phyloP scores from a whole-genome alignment of 1,140 invertebrate species.

The Drosophila azteca region DNA sequence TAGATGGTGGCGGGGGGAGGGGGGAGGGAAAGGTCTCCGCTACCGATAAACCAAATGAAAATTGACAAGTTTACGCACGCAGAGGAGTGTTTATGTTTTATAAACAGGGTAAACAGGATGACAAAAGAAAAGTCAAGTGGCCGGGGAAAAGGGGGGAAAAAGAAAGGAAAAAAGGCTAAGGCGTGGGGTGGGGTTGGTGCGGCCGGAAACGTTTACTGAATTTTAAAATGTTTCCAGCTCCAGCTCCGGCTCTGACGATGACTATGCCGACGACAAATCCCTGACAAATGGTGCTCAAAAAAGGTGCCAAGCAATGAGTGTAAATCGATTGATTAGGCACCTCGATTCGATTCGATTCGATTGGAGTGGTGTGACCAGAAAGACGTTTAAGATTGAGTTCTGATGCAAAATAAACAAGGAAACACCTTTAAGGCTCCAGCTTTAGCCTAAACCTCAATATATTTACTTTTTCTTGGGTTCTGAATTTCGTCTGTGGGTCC shows the following conservation, averaged over 20 bases:
- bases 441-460: no score
- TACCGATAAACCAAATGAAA: constrained; percentile 60
- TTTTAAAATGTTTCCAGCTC: constrained; percentile 52
- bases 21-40: constrained; percentile 18
- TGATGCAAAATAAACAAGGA: no score
- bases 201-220: constrained; percentile 60
- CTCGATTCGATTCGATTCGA: not conserved
- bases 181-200: not conserved
- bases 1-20: not conserved
- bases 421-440: no score
- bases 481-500: no score
- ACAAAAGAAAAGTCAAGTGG: constrained; percentile 46
- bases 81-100: constrained; percentile 38
- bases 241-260: not conserved
- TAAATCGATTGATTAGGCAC: constrained; percentile 55
- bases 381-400: no score
- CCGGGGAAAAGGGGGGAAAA: constrained; percentile 17
- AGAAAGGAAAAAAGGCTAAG: no score
- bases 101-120: constrained; percentile 57
- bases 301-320: constrained; percentile 3
- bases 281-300: constrained; percentile 33
- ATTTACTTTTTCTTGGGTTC: no score
- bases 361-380: no score
- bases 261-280: constrained; percentile 9
- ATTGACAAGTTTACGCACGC: constrained; percentile 51